A percentile compares a stretch with the other conserved stretches of the same genome.
phyloP scores from a whole-genome alignment of 2,888 invertebrate species.

The Teleogryllus oceanicus region DNA sequence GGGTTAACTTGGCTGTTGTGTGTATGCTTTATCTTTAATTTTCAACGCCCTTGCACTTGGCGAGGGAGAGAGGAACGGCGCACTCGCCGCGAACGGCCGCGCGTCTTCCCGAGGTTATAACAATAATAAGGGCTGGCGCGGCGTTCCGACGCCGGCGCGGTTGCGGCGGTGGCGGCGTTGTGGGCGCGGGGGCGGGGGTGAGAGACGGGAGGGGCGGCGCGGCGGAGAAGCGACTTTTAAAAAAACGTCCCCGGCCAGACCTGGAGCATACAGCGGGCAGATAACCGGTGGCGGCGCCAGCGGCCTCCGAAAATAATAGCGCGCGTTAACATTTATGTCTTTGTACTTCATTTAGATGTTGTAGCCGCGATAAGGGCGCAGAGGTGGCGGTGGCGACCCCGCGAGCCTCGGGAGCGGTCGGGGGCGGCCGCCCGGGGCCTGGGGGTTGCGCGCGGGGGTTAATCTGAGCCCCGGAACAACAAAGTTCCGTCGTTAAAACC shows the following conservation, averaged over 20 bases:
- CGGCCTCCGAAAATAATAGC: slow-evolving; percentile 34
- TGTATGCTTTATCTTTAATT: slow-evolving; percentile 18
- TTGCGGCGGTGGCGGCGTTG: not conserved
- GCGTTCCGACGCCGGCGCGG: not conserved
- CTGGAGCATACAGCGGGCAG: slow-evolving; percentile 9
- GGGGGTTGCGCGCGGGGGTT: slow-evolving; percentile 31
- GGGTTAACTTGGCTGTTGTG: slow-evolving; percentile 12
- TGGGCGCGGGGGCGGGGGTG: not conserved
- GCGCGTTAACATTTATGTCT: slow-evolving; percentile 39
- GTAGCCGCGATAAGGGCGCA: slow-evolving; percentile 34
- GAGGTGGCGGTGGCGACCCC: slow-evolving; percentile 19
- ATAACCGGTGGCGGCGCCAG: not conserved
- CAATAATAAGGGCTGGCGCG: slow-evolving; percentile 1
- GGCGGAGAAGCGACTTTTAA: not conserved
- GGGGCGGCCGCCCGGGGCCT: slow-evolving; percentile 20
- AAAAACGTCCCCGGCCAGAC: slow-evolving; percentile 18
- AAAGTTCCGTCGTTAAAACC: slow-evolving; percentile 37
- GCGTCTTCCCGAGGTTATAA: slow-evolving; percentile 1
- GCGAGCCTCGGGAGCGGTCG: not conserved
- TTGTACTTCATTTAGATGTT: slow-evolving; percentile 40
- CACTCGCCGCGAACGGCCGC: not conserved
- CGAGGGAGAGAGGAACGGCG: not conserved
- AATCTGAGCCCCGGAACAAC: slow-evolving; percentile 37
- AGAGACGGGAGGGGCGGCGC: not conserved
- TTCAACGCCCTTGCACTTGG: slow-evolving; percentile 10